Conservation (phyloP, 2,888 invertebrate genomes). For the Rhyacophila evoluta region DNA sequence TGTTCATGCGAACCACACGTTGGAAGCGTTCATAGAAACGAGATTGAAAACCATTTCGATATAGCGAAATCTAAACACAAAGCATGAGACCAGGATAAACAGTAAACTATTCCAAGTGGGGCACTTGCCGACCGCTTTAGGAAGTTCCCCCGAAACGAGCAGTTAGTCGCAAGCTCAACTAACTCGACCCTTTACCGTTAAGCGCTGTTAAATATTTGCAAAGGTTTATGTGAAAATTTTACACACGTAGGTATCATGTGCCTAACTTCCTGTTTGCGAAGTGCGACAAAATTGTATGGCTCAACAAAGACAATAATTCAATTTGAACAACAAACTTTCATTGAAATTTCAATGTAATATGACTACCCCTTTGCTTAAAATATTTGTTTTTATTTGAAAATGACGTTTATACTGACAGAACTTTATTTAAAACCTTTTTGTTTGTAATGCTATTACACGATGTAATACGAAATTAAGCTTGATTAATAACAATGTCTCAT, state of each 20-base stretch:
- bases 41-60: conserved; percentile 15
- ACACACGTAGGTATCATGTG: not conserved
- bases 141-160: conserved; percentile 13
- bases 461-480: too few relatives aligned
- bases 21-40: not conserved
- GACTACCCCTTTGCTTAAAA: too few relatives aligned
- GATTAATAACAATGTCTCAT: too few relatives aligned
- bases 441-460: too few relatives aligned
- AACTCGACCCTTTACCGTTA: conserved; percentile 10
- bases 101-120: conserved; percentile 4
- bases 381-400: too few relatives aligned
- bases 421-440: too few relatives aligned
- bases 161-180: conserved; percentile 22
- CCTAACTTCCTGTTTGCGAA: not conserved
- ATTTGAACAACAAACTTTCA: not conserved
- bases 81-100: conserved; percentile 3
- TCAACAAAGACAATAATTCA: not conserved
- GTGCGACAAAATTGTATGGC: not conserved
- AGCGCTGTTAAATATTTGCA: conserved; percentile 22
- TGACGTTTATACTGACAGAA: too few relatives aligned
- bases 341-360: too few relatives aligned
- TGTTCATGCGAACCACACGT: not conserved
- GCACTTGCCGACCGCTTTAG: conserved; percentile 9
- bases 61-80: conserved; percentile 3
- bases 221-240: conserved; percentile 22